Conservation (phyloP, 2,113 vertebrate species). For the Theristicus caerulescens region DNA sequence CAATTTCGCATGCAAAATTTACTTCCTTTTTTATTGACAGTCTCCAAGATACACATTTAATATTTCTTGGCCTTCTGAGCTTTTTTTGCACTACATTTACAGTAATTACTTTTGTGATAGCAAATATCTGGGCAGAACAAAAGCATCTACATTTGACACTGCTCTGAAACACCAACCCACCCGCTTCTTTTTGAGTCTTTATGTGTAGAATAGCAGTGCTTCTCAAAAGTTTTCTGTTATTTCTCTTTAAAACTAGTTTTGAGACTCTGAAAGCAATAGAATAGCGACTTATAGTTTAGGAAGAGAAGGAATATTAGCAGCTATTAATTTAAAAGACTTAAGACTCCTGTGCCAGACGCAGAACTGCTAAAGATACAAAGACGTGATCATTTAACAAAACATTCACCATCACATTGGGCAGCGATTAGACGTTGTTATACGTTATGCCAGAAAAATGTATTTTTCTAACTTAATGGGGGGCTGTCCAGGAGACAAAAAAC, state of each 20-base stretch:
- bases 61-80: not conserved
- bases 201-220: not conserved
- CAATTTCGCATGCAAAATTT: not conserved
- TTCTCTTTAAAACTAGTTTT: slow-evolving; percentile 4
- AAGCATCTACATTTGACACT: not conserved
- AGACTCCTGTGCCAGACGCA: not conserved
- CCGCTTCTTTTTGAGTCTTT: not conserved
- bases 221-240: not conserved
- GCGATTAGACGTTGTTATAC: not conserved
- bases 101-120: not conserved
- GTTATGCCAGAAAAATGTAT: not conserved
- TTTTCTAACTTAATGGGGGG: not conserved
- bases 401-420: not conserved
- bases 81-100: not conserved
- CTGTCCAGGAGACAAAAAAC: not conserved
- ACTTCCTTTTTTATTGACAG: not conserved
- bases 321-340: not conserved
- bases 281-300: not conserved
- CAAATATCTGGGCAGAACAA: not conserved
- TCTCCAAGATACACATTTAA: not conserved
- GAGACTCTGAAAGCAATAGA: not conserved
- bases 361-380: not conserved
- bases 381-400: not conserved
- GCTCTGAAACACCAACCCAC: not conserved
- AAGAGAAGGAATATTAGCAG: not conserved